Evolutionary conservation across 2,888 invertebrate species (phyloP).

Genomic region (Parapristionchus giblindavisi): DNA sequence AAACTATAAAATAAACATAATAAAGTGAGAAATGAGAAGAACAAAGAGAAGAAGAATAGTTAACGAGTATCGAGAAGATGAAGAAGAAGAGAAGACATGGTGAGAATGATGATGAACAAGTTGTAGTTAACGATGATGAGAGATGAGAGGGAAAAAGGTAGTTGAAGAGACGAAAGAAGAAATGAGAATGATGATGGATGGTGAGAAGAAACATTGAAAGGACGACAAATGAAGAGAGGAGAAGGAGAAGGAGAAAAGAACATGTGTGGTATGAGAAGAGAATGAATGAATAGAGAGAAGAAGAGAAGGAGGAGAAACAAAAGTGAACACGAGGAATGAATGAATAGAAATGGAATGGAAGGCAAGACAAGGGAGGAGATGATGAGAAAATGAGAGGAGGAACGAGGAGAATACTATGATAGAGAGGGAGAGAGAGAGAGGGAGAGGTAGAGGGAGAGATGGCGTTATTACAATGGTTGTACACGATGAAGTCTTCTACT

Average conservation of each 20-base stretch:
- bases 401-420: not conserved
- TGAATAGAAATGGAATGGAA: not conserved
- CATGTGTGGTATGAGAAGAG: slow-evolving; percentile 3
- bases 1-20: not conserved
- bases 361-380: not conserved
- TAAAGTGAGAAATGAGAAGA: not conserved
- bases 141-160: not conserved
- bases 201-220: slow-evolving; percentile 14
- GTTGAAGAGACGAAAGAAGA: slow-evolving; percentile 6
- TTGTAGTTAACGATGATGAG: not conserved
- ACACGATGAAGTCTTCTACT: not conserved
- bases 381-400: not conserved
- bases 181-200: not conserved
- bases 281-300: slow-evolving; percentile 7
- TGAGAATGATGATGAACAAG: slow-evolving; percentile 1
- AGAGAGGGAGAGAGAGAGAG: slow-evolving; percentile 7
- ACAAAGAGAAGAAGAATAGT: not conserved
- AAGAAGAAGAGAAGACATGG: too few relatives aligned
- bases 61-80: not conserved
- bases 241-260: not conserved
- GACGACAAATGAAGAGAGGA: not conserved
- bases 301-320: not conserved
- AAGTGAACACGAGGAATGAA: not conserved
- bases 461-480: not conserved
- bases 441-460: not conserved